Conservation (phyloP, 2,888 invertebrate species). For the Deroplatys truncata region DNA sequence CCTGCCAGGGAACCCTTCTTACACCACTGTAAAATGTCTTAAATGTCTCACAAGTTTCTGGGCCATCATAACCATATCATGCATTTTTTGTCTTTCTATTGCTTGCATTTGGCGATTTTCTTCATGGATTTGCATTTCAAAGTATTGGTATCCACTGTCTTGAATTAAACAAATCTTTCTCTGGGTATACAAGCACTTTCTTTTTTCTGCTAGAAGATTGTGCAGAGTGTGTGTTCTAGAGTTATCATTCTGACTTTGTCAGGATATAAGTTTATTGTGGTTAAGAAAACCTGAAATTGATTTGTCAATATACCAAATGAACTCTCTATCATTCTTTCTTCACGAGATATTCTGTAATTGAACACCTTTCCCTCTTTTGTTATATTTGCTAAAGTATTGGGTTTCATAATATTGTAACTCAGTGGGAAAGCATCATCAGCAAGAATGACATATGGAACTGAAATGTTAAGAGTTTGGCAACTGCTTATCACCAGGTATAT, state of each 20-base stretch:
- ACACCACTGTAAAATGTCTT: not conserved
- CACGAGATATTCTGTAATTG: slow-evolving; percentile 28
- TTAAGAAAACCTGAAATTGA: slow-evolving; percentile 29
- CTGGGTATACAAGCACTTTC: not conserved
- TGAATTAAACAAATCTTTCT: not conserved
- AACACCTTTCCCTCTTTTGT: slow-evolving; percentile 25
- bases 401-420: slow-evolving; percentile 20
- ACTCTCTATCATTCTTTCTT: slow-evolving; percentile 26
- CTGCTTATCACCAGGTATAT: not conserved
- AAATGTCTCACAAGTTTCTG: not conserved
- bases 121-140: not conserved
- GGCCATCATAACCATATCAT: not conserved
- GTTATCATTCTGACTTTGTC: slow-evolving; percentile 23
- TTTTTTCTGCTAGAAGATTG: slow-evolving; percentile 19
- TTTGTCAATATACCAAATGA: slow-evolving; percentile 31
- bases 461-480: slow-evolving; percentile 9
- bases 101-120: not conserved
- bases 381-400: not conserved
- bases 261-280: slow-evolving; percentile 25
- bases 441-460: slow-evolving; percentile 14
- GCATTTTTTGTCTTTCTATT: not conserved
- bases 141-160: not conserved
- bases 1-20: not conserved
- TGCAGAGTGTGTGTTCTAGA: slow-evolving; percentile 21
- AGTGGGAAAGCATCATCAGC: slow-evolving; percentile 27